Percentiles rank a stretch among this genome's conserved stretches.
phyloP scores from a whole-genome alignment of 1,140 invertebrate genomes.

The Geopemphigus sp. region DNA sequence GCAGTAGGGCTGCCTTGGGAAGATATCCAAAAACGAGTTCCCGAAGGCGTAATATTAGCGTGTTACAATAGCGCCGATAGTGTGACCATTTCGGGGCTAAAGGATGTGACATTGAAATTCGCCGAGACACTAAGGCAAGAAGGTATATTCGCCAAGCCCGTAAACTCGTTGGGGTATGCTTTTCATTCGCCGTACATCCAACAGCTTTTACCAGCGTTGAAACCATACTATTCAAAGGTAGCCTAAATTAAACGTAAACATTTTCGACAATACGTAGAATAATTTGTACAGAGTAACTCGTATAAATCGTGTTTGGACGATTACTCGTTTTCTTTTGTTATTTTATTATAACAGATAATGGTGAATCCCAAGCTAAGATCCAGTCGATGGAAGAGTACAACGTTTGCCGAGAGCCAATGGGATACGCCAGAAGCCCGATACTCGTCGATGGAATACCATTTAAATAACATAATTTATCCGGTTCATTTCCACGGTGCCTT shows the following conservation, averaged over 20 bases:
- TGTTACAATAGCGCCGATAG: slow-evolving; percentile 84
- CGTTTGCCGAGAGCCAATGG: slow-evolving; percentile 59
- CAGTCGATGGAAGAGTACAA: slow-evolving; percentile 64
- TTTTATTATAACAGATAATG: slow-evolving; percentile 57
- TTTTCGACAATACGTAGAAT: neutral
- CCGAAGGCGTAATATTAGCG: slow-evolving; percentile 71
- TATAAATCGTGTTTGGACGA: neutral
- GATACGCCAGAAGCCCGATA: slow-evolving; percentile 57
- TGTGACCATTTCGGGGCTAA: slow-evolving; percentile 81
- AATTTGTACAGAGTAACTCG: neutral
- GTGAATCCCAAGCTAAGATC: slow-evolving; percentile 59
- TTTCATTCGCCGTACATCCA: slow-evolving; percentile 63
- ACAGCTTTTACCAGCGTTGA: neutral
- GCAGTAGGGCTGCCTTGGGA: slow-evolving; percentile 52
- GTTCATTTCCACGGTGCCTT: slow-evolving; percentile 80
- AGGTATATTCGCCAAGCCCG: slow-evolving; percentile 77
- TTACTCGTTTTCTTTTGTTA: neutral
- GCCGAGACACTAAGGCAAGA: slow-evolving; percentile 68
- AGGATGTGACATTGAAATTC: slow-evolving; percentile 67
- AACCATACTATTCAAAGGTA: slow-evolving; percentile 39
- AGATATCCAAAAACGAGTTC: slow-evolving; percentile 62
- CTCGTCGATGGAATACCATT: slow-evolving; percentile 68
- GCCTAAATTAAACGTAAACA: neutral
- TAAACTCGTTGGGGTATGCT: slow-evolving; percentile 77
- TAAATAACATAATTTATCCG: slow-evolving; percentile 69